Evolutionary conservation across 2,113 vertebrate genomes (phyloP).

Genomic region (Pavo muticus): DNA sequence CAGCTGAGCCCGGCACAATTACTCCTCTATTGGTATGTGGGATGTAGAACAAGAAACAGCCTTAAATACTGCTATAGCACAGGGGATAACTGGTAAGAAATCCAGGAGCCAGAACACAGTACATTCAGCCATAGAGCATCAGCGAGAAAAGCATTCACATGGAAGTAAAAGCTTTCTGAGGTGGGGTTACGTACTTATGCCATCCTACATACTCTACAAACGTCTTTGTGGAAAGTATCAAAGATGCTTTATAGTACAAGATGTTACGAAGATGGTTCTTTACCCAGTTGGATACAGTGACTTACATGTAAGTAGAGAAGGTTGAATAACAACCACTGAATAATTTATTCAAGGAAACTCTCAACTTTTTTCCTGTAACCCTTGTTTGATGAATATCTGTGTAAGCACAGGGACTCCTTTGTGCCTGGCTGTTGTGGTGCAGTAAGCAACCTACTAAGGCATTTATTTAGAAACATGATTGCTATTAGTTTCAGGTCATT

Average conservation of each 20-base stretch:
- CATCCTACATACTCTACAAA: not conserved
- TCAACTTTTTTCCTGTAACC: not conserved
- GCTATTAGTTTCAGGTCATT: not conserved
- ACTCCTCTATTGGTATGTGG: not conserved
- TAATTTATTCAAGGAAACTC: slow-evolving; percentile 31
- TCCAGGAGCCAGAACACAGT: not conserved
- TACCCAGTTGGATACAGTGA: slow-evolving; percentile 10
- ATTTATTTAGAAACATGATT: not conserved
- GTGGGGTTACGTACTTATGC: not conserved
- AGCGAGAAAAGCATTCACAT: not conserved
- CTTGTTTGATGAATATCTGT: not conserved
- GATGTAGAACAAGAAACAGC: not conserved
- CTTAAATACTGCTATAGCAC: not conserved
- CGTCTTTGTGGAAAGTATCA: slow-evolving; percentile 40
- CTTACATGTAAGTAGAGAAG: not conserved
- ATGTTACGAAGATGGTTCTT: slow-evolving; percentile 12
- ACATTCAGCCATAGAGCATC: not conserved
- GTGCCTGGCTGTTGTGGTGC: not conserved
- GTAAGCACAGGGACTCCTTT: not conserved
- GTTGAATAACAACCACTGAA: slow-evolving; percentile 22
- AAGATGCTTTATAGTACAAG: slow-evolving; percentile 13
- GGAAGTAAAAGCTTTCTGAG: not conserved
- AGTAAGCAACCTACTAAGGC: not conserved
- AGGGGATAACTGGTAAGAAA: not conserved
- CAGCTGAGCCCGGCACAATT: not conserved